Conservation (phyloP, 2,113 vertebrate species). For the Labeo catla region DNA sequence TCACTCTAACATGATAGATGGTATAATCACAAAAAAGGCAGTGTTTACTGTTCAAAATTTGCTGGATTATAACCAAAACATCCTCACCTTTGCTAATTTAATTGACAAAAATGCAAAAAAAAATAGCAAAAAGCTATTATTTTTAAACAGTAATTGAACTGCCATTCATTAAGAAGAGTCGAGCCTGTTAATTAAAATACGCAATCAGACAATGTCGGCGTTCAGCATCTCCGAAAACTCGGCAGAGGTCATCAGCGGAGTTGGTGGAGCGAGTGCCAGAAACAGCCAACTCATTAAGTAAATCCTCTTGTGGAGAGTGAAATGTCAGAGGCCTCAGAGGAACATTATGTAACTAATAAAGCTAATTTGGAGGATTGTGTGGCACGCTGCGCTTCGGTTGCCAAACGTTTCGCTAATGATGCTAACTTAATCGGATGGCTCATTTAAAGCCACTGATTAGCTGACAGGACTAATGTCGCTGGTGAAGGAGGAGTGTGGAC, state of each 20-base stretch:
- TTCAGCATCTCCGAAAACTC: constrained; percentile 17
- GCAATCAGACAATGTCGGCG: constrained; percentile 11
- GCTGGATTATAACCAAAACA: background rate
- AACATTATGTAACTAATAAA: constrained; percentile 52
- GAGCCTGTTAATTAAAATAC: constrained; percentile 33
- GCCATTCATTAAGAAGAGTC: constrained; percentile 18
- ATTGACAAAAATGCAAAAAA: background rate
- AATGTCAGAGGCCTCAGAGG: constrained; percentile 47
- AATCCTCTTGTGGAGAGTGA: constrained; percentile 35
- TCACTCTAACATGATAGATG: background rate
- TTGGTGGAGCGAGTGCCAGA: constrained; percentile 33
- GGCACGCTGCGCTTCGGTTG: constrained; percentile 37
- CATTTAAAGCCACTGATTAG: constrained; percentile 44
- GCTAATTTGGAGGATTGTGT: constrained; percentile 49
- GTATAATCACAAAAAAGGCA: background rate
- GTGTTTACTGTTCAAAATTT: background rate
- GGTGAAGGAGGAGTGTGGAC: background rate
- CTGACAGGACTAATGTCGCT: constrained; percentile 31
- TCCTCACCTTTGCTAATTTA: background rate
- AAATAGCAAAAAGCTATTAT: background rate
- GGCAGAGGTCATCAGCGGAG: constrained; percentile 44
- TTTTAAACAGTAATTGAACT: background rate
- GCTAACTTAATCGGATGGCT: constrained; percentile 50
- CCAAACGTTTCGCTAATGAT: constrained; percentile 47
- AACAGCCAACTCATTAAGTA: constrained; percentile 40